A percentile compares a stretch with the other conserved stretches of the same genome.
Conservation (phyloP, 2,113 vertebrate genomes). For the Otus sunia region DNA sequence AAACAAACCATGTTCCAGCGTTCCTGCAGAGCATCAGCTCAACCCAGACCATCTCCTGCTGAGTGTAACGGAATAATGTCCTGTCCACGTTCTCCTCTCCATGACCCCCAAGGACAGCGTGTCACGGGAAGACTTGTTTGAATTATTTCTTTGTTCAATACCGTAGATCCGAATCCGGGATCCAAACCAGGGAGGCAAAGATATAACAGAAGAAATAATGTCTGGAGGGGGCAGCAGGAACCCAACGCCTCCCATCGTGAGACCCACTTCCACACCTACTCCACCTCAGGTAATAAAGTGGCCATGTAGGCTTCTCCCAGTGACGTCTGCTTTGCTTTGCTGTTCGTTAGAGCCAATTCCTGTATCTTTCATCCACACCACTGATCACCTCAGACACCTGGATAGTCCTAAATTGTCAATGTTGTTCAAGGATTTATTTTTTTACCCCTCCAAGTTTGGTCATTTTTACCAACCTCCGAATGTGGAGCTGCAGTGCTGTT, state of each 20-base stretch:
- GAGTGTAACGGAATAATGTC: rapidly evolving
- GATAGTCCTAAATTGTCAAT: background rate
- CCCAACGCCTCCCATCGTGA: constrained; percentile 88
- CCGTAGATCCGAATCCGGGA: constrained; percentile 95
- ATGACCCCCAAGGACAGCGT: rapidly evolving
- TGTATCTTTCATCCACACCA: background rate
- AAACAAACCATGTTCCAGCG: background rate
- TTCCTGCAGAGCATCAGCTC: background rate
- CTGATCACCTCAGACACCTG: background rate
- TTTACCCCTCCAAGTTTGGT: background rate
- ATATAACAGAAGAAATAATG: constrained; percentile 99
- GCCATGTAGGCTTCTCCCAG: background rate
- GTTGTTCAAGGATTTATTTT: background rate
- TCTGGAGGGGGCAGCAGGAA: constrained; percentile 95
- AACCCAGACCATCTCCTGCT: background rate
- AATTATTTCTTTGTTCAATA: background rate
- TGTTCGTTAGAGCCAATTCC: background rate
- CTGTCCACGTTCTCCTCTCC: background rate
- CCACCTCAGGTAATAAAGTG: constrained; percentile 86
- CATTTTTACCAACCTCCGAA: background rate
- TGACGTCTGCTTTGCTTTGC: background rate
- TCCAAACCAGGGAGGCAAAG: constrained; percentile 96
- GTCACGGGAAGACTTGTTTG: background rate
- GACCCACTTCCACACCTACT: constrained; percentile 88
- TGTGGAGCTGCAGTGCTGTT: background rate